These are phyloP conservation scores for Bruchidius siliquastri DNA, from an alignment of 2,888 invertebrate species.

Conservation along the genomic window DNA sequence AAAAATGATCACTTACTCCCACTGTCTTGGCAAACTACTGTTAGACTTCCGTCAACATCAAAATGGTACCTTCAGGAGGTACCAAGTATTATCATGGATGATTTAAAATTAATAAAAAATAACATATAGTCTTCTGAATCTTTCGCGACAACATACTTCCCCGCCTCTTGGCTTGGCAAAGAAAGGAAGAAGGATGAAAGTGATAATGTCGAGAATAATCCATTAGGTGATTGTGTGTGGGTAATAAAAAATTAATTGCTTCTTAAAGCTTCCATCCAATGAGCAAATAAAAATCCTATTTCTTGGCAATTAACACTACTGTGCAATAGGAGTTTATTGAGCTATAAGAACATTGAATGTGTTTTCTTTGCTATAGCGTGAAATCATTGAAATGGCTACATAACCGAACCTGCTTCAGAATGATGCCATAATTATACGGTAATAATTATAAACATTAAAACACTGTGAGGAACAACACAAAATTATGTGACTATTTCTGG, in stretches of 20 bases:
- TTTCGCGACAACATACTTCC: too few species aligned
- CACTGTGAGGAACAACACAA: neutral
- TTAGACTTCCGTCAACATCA: too few species aligned
- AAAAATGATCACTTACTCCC: too few species aligned
- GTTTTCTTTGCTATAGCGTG: neutral
- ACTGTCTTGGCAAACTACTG: too few species aligned
- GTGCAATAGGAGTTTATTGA: neutral
- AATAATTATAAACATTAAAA: neutral
- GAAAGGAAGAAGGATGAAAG: neutral
- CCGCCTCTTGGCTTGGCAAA: too few species aligned
- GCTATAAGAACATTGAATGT: neutral
- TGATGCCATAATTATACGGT: neutral
- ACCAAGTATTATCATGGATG: too few species aligned
- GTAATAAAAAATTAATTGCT: neutral
- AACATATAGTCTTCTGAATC: neutral
- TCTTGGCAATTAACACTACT: neutral
- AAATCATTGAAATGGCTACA: neutral
- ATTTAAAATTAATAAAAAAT: too few species aligned
- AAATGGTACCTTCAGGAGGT: too few species aligned
- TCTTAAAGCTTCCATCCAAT: neutral
- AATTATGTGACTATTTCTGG: neutral
- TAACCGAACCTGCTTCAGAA: neutral
- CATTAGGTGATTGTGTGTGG: neutral
- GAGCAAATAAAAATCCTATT: neutral
- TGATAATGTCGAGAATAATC: neutral